phyloP scores from a whole-genome alignment of 2,888 invertebrate species.

The Agonopterix heracliana region DNA sequence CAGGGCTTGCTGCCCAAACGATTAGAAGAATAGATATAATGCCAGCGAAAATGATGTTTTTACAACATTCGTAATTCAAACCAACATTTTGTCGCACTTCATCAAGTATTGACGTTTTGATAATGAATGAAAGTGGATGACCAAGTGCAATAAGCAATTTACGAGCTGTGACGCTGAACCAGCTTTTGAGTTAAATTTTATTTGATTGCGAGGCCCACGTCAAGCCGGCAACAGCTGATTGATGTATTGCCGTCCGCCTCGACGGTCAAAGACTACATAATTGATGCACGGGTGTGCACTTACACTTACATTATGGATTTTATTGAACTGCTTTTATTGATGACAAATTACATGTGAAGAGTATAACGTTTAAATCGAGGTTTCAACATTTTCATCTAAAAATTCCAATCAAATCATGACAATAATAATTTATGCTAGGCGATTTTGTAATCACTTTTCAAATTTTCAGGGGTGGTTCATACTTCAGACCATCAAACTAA shows the following conservation, averaged over 20 bases:
- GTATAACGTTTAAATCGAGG: no score
- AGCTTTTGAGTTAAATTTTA: slow-evolving; percentile 69
- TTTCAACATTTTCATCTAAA: neutral
- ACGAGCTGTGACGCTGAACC: slow-evolving; percentile 29
- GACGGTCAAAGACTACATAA: slow-evolving; percentile 52
- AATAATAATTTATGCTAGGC: no score
- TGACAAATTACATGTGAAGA: neutral
- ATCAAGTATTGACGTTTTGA: neutral
- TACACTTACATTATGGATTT: neutral
- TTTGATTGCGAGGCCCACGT: slow-evolving; percentile 64
- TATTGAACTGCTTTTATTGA: neutral
- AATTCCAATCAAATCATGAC: no score
- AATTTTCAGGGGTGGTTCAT: no score
- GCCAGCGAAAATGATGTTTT: no score
- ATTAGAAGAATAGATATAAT: no score
- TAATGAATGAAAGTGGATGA: neutral
- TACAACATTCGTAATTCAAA: neutral
- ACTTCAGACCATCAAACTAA: no score
- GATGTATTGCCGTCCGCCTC: slow-evolving; percentile 55
- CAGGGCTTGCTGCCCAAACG: no score
- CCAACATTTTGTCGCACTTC: neutral
- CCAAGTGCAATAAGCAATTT: slow-evolving; percentile 24
- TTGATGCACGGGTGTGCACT: slow-evolving; percentile 32
- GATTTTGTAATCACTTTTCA: no score
- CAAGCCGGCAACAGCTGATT: slow-evolving; percentile 57